Evolutionary conservation across 2,797 vertebrate species (phyloP).

Genomic region (Triplophysa yarkandensis): DNA sequence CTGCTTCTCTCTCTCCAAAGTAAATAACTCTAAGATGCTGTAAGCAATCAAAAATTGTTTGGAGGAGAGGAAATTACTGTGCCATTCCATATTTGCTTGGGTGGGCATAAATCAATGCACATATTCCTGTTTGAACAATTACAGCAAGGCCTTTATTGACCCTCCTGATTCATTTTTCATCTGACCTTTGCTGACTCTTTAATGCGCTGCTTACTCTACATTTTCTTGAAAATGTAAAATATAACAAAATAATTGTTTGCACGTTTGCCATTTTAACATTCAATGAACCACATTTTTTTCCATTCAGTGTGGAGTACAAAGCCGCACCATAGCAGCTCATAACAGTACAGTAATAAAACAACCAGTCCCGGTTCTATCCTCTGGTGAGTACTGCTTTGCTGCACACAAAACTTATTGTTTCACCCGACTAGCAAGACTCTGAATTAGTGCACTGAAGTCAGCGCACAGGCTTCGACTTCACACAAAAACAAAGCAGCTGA

Average conservation of each 20-base stretch:
- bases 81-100: conserved; percentile 29
- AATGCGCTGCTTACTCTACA: conserved; percentile 2
- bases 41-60: conserved; percentile 43
- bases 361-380: conserved; percentile 59
- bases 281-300: conserved; percentile 11
- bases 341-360: conserved; percentile 50
- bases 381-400: conserved; percentile 52
- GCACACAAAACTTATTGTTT: conserved; percentile 64
- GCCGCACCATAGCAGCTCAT: conserved; percentile 46
- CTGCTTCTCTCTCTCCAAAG: conserved; percentile 21
- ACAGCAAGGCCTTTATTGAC: conserved; percentile 23
- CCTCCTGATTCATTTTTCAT: conserved; percentile 4
- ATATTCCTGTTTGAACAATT: conserved; percentile 29
- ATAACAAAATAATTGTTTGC: background rate
- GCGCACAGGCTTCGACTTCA: conserved; percentile 61
- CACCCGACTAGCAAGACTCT: conserved; percentile 57
- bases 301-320: conserved; percentile 41
- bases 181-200: conserved; percentile 26
- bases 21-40: conserved; percentile 34
- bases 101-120: conserved; percentile 28
- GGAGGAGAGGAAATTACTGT: conserved; percentile 27
- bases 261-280: conserved; percentile 18
- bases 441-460: conserved; percentile 56
- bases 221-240: conserved; percentile 2
- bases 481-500: conserved; percentile 52